Conservation (phyloP, 2,797 vertebrate species). For the Synanceia verrucosa region DNA sequence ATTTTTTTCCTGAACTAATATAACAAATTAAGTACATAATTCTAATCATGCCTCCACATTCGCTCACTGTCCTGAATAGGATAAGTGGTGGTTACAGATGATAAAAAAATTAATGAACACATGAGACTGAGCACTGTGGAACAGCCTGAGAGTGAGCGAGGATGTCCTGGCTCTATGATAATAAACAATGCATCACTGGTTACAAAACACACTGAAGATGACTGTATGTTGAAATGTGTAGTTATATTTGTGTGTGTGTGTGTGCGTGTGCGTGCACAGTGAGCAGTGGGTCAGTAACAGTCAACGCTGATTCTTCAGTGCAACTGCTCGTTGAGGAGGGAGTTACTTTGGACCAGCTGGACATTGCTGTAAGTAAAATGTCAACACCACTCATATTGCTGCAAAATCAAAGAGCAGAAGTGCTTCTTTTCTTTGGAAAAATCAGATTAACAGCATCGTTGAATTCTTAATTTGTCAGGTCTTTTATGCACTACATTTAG, state of each 20-base stretch:
- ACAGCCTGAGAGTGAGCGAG: neutral
- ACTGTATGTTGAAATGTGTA: neutral
- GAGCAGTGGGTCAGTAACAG: conserved; percentile 93
- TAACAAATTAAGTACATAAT: no score
- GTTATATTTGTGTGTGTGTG: conserved; percentile 7
- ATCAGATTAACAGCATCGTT: neutral
- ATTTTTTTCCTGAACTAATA: no score
- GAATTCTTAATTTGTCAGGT: neutral
- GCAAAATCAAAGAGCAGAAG: neutral
- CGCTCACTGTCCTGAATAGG: no score
- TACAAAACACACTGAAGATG: neutral
- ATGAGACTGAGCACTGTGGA: neutral
- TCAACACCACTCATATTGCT: neutral
- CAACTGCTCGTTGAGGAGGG: conserved; percentile 93
- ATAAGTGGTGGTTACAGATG: no score
- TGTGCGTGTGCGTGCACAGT: conserved; percentile 74
- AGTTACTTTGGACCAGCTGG: conserved; percentile 88
- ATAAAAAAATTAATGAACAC: no score
- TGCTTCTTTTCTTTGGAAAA: neutral
- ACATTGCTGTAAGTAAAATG: conserved; percentile 87
- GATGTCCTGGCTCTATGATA: neutral
- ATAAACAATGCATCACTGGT: neutral
- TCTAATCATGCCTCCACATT: no score
- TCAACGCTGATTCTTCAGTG: conserved; percentile 92
- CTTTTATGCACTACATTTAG: neutral